Evolutionary conservation across 2,797 vertebrate species (phyloP), one percentile per base, ranked within the genome.

Genomic region (Tragopan temminckii): DNA sequence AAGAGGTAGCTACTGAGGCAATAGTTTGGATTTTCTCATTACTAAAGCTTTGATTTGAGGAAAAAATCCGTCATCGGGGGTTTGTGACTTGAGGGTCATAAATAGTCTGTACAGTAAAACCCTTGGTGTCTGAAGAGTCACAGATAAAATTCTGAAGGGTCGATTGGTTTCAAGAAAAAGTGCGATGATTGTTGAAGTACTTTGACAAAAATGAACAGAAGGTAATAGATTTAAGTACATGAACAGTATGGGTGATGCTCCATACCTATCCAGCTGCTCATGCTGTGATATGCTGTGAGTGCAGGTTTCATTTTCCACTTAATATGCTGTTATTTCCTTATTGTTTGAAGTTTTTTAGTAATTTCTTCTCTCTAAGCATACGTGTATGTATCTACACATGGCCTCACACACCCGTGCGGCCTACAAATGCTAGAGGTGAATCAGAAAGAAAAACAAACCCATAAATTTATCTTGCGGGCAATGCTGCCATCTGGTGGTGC

Each of bases 401-500:
- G 21, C 1, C 0, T 63, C 17, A 75, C 27, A 11, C 74, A 8
- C 8, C 63, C 2, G 5, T 23, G 23, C 16, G 25, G 29, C 19
- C 36, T 61, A 13, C n/a, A 43, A 84, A 20, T 27, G 1, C 27
- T 4, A 9, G 3, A 10, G 45, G 2, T n/a, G 55, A 63, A 21
- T n/a, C 9, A 18, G 5, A 10, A 14, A 64, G 27, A 62, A 78
- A 72, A 63, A 63, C 25, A 31, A 42, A 42, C 38, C 61, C 27
- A 8, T 64, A 63, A 36, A 8, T 88, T 90, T 88, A 57, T 95
- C 13, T 83, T 80, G 64, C 53, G 68, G 95, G 6, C 95, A 95
- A 81, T 52, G 76, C 94, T 97, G 97, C 97, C 98, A 97, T 92
- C 98, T 98, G 77, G 95, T 96, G 98, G 97, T 85, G 24, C 38